Base-by-base conservation (phyloP, 2,888 invertebrate genomes). In the Rhamnusium bicolor region DNA sequence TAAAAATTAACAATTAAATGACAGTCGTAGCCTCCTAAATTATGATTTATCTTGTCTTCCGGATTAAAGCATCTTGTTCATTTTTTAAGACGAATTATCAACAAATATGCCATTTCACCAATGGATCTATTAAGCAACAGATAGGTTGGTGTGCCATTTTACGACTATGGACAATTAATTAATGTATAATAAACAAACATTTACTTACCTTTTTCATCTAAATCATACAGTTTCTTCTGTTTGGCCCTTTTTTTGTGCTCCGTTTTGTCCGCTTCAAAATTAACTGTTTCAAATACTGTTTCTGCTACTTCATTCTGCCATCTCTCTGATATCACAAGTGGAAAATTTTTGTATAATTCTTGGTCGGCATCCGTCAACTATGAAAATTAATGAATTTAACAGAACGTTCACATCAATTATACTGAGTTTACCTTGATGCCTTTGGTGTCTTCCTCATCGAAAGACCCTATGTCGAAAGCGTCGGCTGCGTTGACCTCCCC, bases 401-500 rank as follows among this genome's bases (percentile, higher is more conserved):
- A 71, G 47, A 65, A 65, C 19, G 1, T 40, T 18, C 40, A 29
- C 32, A 10, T 40, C 0, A 40, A 40, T 5, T 40, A n/a, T 1
- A 12, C n/a, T 4, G n/a, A n/a, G 2, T 12, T 5, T 84, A 94
- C 94, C 91, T 98, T 98, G 84, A 99, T 98, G 77, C 99, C 99
- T 89, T 99, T 99, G 29, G 99, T 99, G 87, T 99, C 99, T 88
- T 99, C 99, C 87, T 99, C 99, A 86, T 99, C 99, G 89, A 99
- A 99, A 80, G 98, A 98, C 77, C 99, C 99, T 86, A 99, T 99
- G 87, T 99, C 99, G 89, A 99, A 99, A 24, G 99, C 99, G 89
- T 99, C 99, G 0, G 99, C 99, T 2, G 99, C 99, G 89, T 99
- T 99, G 27, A 99, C 99, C 89, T 99, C 99, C 1, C 99, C 99